A percentile compares a stretch with the other conserved stretches of the same genome.
Evolutionary conservation across 2,113 vertebrate species (phyloP).

Genomic region (Sigmodon hispidus): DNA sequence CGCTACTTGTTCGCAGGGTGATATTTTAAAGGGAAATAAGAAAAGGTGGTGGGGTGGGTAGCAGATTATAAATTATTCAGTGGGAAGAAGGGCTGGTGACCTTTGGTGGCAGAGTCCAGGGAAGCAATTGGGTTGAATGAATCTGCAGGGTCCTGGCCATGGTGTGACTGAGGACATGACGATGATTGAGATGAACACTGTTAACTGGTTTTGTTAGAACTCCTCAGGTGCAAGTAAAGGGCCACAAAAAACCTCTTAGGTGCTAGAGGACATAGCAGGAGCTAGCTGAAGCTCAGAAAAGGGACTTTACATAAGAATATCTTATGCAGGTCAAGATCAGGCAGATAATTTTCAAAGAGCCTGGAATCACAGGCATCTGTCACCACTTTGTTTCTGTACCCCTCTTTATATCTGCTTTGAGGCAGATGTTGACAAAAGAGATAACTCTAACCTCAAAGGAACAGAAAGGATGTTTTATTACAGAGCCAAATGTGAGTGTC

Average conservation of each 20-base stretch:
- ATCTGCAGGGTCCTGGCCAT: neutral
- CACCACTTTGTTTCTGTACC: neutral
- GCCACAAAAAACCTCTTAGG: neutral
- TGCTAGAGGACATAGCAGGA: neutral
- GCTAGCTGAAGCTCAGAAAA: neutral
- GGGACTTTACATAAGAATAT: neutral
- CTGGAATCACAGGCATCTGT: neutral
- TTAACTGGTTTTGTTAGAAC: neutral
- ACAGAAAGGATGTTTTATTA: neutral
- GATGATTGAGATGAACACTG: neutral
- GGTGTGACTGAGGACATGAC: neutral
- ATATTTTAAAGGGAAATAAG: conserved; percentile 28
- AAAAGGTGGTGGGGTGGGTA: neutral
- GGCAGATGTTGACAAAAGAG: neutral
- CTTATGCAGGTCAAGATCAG: neutral
- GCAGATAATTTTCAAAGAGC: neutral
- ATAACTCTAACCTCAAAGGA: neutral
- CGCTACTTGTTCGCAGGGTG: neutral
- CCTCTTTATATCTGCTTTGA: neutral
- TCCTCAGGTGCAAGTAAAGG: neutral
- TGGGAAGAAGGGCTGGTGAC: neutral
- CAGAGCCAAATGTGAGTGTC: neutral
- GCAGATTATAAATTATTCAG: neutral
- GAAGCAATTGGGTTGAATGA: neutral
- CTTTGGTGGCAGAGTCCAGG: neutral